Evolutionary conservation across 2,888 invertebrate species (phyloP).

Genomic region (Zaprionus lineosus): DNA sequence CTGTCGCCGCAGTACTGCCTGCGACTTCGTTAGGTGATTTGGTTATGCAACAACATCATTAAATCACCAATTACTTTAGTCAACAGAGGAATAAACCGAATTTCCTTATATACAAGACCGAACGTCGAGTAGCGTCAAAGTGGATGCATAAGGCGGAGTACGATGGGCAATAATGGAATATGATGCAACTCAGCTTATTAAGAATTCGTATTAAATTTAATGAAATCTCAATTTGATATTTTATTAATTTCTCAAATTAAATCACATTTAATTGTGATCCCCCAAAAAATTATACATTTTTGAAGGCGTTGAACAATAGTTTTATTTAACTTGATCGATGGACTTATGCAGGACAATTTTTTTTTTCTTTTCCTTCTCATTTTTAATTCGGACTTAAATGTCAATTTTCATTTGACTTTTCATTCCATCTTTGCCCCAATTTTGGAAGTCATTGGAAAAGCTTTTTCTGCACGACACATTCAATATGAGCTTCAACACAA

Average conservation of each 20-base stretch:
- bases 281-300: too few species aligned
- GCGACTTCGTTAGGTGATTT: constrained; percentile 74
- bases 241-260: too few species aligned
- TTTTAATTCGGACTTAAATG: constrained; percentile 27
- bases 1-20: constrained; percentile 10
- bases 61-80: constrained; percentile 77
- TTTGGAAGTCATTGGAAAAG: constrained; percentile 22
- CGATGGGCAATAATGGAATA: constrained; percentile 24
- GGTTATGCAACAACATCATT: constrained; percentile 77
- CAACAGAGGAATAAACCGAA: constrained; percentile 74
- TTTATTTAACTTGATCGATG: constrained; percentile 5
- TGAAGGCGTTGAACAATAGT: neutral
- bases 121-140: constrained; percentile 49
- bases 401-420: constrained; percentile 56
- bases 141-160: constrained; percentile 24
- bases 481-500: constrained; percentile 30
- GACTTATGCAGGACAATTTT: neutral
- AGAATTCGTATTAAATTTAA: too few species aligned
- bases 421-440: constrained; percentile 23
- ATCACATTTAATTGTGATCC: too few species aligned
- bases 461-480: constrained; percentile 22
- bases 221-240: too few species aligned
- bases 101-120: constrained; percentile 63
- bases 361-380: neutral
- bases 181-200: too few species aligned